Base-by-base conservation (phyloP, 2,888 invertebrate genomes). In the Osmoderma eremita region DNA sequence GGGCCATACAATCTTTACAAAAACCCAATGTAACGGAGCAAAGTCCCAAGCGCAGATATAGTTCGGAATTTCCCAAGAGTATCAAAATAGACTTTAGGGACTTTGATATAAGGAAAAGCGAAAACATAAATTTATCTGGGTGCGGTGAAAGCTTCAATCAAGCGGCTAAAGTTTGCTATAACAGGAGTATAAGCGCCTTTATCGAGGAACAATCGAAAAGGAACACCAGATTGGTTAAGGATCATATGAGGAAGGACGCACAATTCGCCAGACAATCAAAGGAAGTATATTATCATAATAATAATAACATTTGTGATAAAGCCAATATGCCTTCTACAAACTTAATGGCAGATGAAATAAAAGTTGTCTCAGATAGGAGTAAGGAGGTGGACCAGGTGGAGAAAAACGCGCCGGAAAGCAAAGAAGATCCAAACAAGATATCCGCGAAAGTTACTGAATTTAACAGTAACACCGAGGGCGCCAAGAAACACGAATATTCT, bases 1-100 rank as follows among this genome's bases (percentile, higher is more conserved):
- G 70, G 10, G 62, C 69, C 12, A 56, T 71, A 24, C 68, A 71
- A 15, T 67, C 69, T 18, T 12, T 63, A 22, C 53, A 67, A 17
- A 61, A 61, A 36, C 20, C 56, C 3, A 20, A 6, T 3, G 6
- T 39, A 3, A 61, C 15, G 1, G 56, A 41, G 6, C 4, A 12
- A 1, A 48, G 17, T 2, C 58, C 65, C 0, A 65, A 22, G 17
- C 20, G 64, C 10, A 41, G 65, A 13, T 36, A 65, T 42, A 61
- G 53, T 24, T 56, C 45, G 3, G 61, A 61, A 8, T 58, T 50
- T 18, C 13, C 62, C 38, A 67, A 63, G 10, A 68, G 39, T 15
- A 63, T 68, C 18, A 62, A 50, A 5, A 69, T 66, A 36, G 67
- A 63, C 48, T 69, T 66, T 17, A 42, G 50, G 30, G 63, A 66